Conservation (phyloP, 2,888 invertebrate genomes). For the Melipona beecheii region DNA sequence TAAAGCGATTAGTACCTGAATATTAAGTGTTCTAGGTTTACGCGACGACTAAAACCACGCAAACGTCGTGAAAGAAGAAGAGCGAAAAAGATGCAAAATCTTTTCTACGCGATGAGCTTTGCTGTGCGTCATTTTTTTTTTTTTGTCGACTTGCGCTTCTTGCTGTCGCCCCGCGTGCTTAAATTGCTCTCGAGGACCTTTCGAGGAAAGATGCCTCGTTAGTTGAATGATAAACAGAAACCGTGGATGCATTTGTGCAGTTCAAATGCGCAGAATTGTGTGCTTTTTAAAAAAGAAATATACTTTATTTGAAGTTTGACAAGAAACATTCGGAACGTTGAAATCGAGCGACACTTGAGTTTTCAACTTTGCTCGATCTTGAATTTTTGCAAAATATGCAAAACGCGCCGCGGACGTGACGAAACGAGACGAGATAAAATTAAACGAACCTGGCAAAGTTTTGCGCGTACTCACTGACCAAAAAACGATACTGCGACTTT, state of each 20-base stretch:
- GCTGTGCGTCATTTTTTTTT: background rate
- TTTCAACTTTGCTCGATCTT: background rate
- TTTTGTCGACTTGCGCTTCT: constrained; percentile 3
- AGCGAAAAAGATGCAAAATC: background rate
- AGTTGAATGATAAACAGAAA: background rate
- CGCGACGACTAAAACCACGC: constrained; percentile 18
- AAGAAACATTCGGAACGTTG: background rate
- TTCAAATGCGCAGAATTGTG: background rate
- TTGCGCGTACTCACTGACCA: too few species aligned
- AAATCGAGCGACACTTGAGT: background rate
- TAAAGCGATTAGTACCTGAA: constrained; percentile 69
- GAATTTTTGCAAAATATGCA: background rate
- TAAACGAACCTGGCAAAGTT: too few species aligned
- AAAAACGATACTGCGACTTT: too few species aligned
- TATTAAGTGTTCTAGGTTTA: constrained; percentile 65
- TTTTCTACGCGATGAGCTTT: constrained; percentile 32
- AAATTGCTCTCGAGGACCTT: constrained; percentile 1
- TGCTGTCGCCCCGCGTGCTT: constrained; percentile 12
- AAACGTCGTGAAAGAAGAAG: constrained; percentile 14
- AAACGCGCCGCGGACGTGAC: background rate
- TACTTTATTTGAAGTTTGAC: background rate
- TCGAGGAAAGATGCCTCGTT: constrained; percentile 15
- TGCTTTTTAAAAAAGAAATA: too few species aligned
- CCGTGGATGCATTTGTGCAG: background rate
- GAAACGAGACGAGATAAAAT: too few species aligned